phyloP scores from a whole-genome alignment of 2,797 vertebrate species.

The Xenopus petersii region DNA sequence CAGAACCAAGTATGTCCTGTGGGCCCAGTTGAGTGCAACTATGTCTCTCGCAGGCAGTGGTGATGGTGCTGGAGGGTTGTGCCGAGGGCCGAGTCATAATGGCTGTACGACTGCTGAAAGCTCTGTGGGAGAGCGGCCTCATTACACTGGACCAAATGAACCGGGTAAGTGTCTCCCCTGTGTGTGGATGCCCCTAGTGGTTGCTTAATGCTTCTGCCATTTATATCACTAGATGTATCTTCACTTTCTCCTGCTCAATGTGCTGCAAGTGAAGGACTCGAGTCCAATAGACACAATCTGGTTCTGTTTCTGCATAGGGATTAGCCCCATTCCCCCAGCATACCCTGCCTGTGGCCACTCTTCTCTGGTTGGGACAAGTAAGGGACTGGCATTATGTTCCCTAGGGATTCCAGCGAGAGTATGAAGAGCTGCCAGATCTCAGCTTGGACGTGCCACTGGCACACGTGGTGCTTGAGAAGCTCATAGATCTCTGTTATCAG shows the following conservation, averaged over 20 bases:
- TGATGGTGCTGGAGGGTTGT: slow-evolving; percentile 83
- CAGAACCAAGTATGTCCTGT: too few species aligned
- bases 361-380: too few species aligned
- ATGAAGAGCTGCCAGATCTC: slow-evolving; percentile 77
- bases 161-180: slow-evolving; percentile 61
- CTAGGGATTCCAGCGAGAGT: slow-evolving; percentile 83
- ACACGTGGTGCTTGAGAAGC: slow-evolving; percentile 76
- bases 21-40: too few species aligned
- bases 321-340: too few species aligned
- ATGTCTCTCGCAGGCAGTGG: slow-evolving; percentile 64
- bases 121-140: slow-evolving; percentile 79
- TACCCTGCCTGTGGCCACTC: too few species aligned
- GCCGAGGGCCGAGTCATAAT: slow-evolving; percentile 72
- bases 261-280: too few species aligned
- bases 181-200: too few species aligned
- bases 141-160: slow-evolving; percentile 90
- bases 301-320: too few species aligned
- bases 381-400: background rate
- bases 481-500: slow-evolving; percentile 81
- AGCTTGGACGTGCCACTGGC: slow-evolving; percentile 80
- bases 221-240: background rate
- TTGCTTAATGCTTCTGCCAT: too few species aligned
- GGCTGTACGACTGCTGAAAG: slow-evolving; percentile 80
- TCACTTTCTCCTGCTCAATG: too few species aligned
- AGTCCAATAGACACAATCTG: too few species aligned